A percentile compares a stretch with the other conserved stretches of the same genome.
Evolutionary conservation across 1,140 invertebrate species (phyloP).

Genomic region (Stegodyphus mimosarum): DNA sequence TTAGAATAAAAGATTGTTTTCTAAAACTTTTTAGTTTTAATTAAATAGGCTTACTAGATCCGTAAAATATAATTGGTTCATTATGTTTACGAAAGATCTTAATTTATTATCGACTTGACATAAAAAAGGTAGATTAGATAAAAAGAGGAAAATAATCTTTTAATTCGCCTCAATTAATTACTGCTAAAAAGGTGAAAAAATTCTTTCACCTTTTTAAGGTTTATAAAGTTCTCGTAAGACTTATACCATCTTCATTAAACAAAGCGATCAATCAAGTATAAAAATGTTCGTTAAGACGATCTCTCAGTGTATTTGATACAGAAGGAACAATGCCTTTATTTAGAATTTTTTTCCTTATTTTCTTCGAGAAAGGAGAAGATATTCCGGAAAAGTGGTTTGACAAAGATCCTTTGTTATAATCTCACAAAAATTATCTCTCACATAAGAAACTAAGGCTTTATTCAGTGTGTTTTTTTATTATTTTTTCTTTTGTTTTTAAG

Average conservation of each 20-base stretch:
- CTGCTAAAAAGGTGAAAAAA: too few species aligned
- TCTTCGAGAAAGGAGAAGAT: too few species aligned
- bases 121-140: constrained; percentile 10
- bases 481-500: too few species aligned
- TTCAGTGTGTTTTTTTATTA: too few species aligned
- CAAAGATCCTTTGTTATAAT: too few species aligned
- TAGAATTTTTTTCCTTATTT: neutral
- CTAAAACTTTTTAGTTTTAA: constrained; percentile 22
- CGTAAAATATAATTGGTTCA: constrained; percentile 31
- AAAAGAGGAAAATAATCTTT: too few species aligned
- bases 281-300: neutral
- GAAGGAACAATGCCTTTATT: too few species aligned
- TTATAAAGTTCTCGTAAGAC: neutral
- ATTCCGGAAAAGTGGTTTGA: too few species aligned
- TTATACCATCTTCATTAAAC: neutral
- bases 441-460: too few species aligned
- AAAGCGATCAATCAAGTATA: constrained; percentile 12
- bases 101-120: constrained; percentile 26
- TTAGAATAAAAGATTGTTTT: neutral
- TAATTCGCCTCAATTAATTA: too few species aligned
- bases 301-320: neutral
- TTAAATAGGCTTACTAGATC: constrained; percentile 38
- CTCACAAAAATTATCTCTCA: too few species aligned
- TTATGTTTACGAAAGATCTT: constrained; percentile 27
- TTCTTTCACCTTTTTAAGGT: constrained; percentile 6